These are phyloP conservation scores for honey bee (Apis mellifera) DNA, from an alignment of 1,140 invertebrate genomes.

Conservation along the genomic window DNA sequence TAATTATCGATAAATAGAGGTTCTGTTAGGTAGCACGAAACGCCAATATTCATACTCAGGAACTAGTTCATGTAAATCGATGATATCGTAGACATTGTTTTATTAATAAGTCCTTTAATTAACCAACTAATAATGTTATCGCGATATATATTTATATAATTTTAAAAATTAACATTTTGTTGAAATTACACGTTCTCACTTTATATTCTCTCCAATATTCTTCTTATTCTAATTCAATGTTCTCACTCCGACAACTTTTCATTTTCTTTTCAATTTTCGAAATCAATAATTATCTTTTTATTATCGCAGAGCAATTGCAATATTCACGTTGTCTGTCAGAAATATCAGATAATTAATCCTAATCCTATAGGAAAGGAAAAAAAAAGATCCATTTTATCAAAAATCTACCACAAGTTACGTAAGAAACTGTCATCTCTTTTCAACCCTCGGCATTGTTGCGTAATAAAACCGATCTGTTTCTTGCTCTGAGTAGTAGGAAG, in stretches of 20 bases:
- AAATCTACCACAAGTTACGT: background rate
- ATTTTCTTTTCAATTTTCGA: too few relatives aligned
- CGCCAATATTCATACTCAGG: background rate
- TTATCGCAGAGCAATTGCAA: too few relatives aligned
- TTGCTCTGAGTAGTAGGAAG: background rate
- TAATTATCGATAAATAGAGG: background rate
- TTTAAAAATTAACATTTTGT: too few relatives aligned
- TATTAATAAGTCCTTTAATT: background rate
- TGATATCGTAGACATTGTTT: background rate
- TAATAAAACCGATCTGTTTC: background rate
- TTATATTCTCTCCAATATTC: too few relatives aligned
- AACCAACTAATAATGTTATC: background rate
- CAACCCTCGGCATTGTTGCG: background rate
- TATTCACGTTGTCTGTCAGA: background rate
- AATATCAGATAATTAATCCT: background rate
- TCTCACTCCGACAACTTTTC: too few relatives aligned
- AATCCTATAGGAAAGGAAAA: background rate
- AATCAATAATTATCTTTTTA: too few relatives aligned
- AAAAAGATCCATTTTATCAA: background rate
- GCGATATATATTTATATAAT: too few relatives aligned
- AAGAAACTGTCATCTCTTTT: background rate
- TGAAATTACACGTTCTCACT: too few relatives aligned
- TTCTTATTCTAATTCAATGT: too few relatives aligned
- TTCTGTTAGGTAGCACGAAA: background rate
- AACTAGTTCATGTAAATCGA: background rate